Conservation (phyloP, 2,113 vertebrate species). For the Peromyscus leucopus region DNA sequence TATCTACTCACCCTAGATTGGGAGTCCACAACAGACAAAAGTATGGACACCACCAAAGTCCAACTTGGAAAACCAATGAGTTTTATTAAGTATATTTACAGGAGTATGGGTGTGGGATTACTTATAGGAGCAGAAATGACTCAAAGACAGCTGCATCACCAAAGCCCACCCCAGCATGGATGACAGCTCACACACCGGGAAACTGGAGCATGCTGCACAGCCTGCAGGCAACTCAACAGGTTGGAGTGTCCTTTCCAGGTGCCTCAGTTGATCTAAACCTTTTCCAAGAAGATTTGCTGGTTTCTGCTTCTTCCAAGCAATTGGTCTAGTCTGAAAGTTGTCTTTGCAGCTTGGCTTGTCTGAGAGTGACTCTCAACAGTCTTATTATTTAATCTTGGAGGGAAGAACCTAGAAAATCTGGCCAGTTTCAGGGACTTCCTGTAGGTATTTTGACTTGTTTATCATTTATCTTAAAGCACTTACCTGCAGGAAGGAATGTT, state of each 20-base stretch:
- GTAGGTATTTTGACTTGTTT: not conserved
- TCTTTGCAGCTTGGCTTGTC: not conserved
- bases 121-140: not conserved
- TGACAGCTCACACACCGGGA: not conserved
- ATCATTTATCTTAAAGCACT: not conserved
- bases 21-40: not conserved
- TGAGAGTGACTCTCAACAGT: not conserved
- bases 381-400: not conserved
- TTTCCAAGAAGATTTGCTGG: not conserved
- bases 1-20: not conserved
- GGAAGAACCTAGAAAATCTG: not conserved
- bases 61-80: not conserved
- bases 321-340: not conserved
- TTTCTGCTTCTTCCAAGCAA: not conserved
- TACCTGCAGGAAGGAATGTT: not conserved
- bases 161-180: not conserved
- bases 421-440: not conserved
- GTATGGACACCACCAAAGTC: not conserved
- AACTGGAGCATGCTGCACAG: not conserved
- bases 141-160: not conserved
- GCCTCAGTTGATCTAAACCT: not conserved
- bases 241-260: not conserved
- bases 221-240: not conserved
- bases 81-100: not conserved
- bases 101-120: not conserved